phyloP scores from a whole-genome alignment of 2,888 invertebrate species.

The Alcis repandata region DNA sequence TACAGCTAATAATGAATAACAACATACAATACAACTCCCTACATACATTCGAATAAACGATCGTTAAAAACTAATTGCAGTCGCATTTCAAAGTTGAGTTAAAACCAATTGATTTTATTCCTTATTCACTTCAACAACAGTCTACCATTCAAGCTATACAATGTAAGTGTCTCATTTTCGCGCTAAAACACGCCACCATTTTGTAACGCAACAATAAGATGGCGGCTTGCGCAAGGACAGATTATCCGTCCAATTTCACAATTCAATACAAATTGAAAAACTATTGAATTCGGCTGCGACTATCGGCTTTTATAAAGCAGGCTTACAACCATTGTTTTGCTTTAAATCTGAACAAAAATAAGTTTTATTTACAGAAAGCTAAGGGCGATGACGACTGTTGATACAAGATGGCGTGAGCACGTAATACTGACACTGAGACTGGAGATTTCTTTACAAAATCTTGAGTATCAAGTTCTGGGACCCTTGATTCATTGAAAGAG shows the following conservation, averaged over 20 bases:
- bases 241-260: slow-evolving; percentile 75
- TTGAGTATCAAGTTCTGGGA: slow-evolving; percentile 57
- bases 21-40: no score
- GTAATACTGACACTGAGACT: slow-evolving; percentile 66
- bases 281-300: slow-evolving; percentile 69
- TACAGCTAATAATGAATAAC: no score
- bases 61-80: no score
- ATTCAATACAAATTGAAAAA: slow-evolving; percentile 66
- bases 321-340: slow-evolving; percentile 7
- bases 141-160: slow-evolving; percentile 43
- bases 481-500: slow-evolving; percentile 50
- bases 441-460: slow-evolving; percentile 48
- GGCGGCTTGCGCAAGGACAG: slow-evolving; percentile 65
- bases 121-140: no score
- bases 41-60: no score
- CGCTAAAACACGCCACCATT: slow-evolving; percentile 62
- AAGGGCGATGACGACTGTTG: slow-evolving; percentile 34
- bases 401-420: slow-evolving; percentile 46
- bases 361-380: slow-evolving; percentile 33
- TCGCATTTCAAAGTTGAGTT: no score
- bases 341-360: slow-evolving; percentile 24
- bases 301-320: slow-evolving; percentile 55
- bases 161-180: slow-evolving; percentile 59
- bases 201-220: slow-evolving; percentile 59
- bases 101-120: no score